Conservation (phyloP, 2,113 vertebrate genomes). For the Catharus bicknelli region DNA sequence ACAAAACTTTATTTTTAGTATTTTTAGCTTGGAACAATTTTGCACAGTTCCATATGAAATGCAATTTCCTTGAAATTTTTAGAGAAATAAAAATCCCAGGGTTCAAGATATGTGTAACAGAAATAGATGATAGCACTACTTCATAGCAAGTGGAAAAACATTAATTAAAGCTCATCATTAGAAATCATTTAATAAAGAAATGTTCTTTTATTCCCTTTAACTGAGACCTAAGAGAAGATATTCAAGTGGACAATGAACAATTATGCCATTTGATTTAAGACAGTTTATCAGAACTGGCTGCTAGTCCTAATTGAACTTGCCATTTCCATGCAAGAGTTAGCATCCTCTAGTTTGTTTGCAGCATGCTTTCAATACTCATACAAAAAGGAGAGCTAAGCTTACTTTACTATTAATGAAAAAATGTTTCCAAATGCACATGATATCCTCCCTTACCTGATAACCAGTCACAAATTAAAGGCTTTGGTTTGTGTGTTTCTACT, state of each 20-base stretch:
- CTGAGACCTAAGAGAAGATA: neutral
- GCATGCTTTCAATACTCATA: neutral
- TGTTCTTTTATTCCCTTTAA: neutral
- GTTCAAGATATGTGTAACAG: neutral
- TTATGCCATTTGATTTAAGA: neutral
- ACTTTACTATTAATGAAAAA: conserved; percentile 57
- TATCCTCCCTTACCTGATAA: conserved; percentile 43
- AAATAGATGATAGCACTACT: neutral
- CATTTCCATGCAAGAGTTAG: conserved; percentile 4
- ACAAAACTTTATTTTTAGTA: neutral
- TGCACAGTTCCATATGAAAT: neutral
- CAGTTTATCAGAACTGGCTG: conserved; percentile 26
- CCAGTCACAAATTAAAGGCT: conserved; percentile 41
- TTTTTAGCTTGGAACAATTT: neutral
- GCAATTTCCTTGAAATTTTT: neutral
- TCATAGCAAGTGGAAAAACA: neutral
- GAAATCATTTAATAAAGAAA: neutral
- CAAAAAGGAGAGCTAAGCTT: conserved; percentile 26
- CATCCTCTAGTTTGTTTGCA: conserved; percentile 18
- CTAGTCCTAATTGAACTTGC: conserved; percentile 21
- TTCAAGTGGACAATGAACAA: neutral
- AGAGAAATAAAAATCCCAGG: neutral
- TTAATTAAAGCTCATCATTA: neutral
- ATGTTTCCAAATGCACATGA: conserved; percentile 35
- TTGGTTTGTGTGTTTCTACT: conserved; percentile 46